Evolutionary conservation across 2,888 invertebrate genomes (phyloP).

Genomic region (Platycnemis pennipes): DNA sequence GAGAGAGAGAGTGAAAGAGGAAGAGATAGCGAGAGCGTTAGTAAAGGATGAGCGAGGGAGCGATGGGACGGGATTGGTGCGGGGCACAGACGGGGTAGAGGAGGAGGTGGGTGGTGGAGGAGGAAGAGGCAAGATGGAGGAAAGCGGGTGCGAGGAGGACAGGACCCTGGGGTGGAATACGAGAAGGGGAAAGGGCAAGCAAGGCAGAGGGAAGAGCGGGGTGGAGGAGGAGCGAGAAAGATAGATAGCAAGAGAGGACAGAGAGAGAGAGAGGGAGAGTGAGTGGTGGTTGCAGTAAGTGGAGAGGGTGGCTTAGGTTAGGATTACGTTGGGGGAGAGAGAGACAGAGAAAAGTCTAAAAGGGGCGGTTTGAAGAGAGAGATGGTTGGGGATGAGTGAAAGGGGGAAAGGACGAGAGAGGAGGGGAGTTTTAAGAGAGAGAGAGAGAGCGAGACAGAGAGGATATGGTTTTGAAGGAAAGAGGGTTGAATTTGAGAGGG

Average conservation of each 20-base stretch:
- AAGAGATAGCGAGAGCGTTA: neutral
- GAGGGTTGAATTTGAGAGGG: neutral
- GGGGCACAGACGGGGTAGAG: neutral
- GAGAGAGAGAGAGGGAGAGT: neutral
- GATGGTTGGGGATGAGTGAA: neutral
- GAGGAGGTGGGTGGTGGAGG: neutral
- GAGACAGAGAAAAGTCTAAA: neutral
- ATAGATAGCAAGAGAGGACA: neutral
- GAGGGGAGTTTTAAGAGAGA: neutral
- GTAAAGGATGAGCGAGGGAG: neutral
- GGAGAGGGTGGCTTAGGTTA: slow-evolving; percentile 61
- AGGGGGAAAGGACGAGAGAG: neutral
- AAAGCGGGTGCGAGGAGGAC: neutral
- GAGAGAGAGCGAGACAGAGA: neutral
- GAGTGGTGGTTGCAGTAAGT: slow-evolving; percentile 59
- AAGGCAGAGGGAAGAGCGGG: neutral
- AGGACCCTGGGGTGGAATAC: neutral
- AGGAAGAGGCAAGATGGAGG: neutral
- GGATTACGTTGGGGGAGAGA: slow-evolving; percentile 50
- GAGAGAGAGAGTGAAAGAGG: neutral
- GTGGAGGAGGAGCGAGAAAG: neutral
- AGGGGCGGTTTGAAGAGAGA: neutral
- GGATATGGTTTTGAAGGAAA: neutral
- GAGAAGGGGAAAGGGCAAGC: neutral
- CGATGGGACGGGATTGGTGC: neutral